Evolutionary conservation across 1,140 invertebrate genomes (phyloP).

Genomic region (Amyelois transitella): DNA sequence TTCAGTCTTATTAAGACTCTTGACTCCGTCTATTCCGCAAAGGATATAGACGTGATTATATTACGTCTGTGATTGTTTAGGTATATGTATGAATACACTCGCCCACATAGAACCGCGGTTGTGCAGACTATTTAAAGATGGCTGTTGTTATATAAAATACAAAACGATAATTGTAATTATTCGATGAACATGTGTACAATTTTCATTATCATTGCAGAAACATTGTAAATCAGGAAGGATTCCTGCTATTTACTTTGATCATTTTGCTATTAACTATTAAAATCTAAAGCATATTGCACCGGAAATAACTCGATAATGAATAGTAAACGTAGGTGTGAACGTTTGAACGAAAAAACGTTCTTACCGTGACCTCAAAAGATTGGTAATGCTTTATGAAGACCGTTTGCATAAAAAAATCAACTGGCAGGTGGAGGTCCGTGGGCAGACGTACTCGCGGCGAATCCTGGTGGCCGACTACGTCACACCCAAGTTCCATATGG

Average conservation of each 20-base stretch:
- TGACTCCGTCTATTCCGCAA: too few species aligned
- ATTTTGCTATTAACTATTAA: neutral
- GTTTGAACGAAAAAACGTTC: neutral
- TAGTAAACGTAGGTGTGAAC: neutral
- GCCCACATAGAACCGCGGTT: too few species aligned
- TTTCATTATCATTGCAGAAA: too few species aligned
- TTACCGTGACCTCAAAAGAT: neutral
- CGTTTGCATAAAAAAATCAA: neutral
- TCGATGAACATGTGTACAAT: too few species aligned
- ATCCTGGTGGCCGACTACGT: conserved; percentile 94
- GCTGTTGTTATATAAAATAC: too few species aligned
- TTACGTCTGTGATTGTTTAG: too few species aligned
- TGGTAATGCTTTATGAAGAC: neutral
- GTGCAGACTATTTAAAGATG: too few species aligned
- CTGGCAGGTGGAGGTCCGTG: conserved; percentile 64
- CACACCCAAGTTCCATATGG: conserved; percentile 93
- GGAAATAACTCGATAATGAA: neutral
- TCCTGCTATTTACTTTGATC: neutral
- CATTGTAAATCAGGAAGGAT: too few species aligned
- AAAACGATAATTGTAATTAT: too few species aligned
- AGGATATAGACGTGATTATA: too few species aligned
- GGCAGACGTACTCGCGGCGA: conserved; percentile 80
- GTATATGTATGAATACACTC: too few species aligned
- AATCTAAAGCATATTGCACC: neutral
- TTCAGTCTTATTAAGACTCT: too few species aligned